Base-by-base conservation (phyloP, 1,140 invertebrate genomes). In the Lordiphosa clarofinis region DNA sequence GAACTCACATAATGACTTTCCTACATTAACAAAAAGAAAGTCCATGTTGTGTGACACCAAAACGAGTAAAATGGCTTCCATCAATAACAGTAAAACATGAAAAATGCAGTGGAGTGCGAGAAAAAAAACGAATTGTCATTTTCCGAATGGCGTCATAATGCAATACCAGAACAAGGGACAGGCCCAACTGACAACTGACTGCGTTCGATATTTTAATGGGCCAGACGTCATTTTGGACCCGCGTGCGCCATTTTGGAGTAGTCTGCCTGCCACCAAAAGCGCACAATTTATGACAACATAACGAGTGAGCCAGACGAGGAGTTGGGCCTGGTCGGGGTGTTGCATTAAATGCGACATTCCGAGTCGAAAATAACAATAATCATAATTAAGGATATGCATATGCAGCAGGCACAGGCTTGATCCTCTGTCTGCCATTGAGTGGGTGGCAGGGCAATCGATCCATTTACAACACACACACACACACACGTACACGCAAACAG, bases 331-430 rank as follows among this genome's bases (percentile, higher is more conserved):
- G 28, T 13, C 3, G 44, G 15, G 1, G 31, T 7, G n/a, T 50
- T 67, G 64, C 78, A 82, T 84, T 78, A 84, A 84, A 82, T 82
- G 78, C 78, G 73, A 75, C 73, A 78, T 73, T 73, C 69, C 48
- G 68, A 84, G 69, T 54, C 78, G 73, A 82, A 82, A 82, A 82
- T 82, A 82, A 86, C 78, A 82, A 82, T 82, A 82, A 82, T 82
- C 78, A 82, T 82, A 82, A 82, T 82, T 82, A 82, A 82, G 78
- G 78, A 82, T 82, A 82, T 82, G 76, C 73, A 84, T 69, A 82
- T 84, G 76, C 78, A 82, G 31, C 28, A 35, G 11, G 19, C 2
- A 3, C 10, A 12, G 11, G 28, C 72, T 84, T 84, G 78, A 84
- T 82, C 79, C 78, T 72, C 73, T 69, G 44, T 43, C 35, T 56